phyloP scores from a whole-genome alignment of 1,140 invertebrate species.

The Ericerus pela region DNA sequence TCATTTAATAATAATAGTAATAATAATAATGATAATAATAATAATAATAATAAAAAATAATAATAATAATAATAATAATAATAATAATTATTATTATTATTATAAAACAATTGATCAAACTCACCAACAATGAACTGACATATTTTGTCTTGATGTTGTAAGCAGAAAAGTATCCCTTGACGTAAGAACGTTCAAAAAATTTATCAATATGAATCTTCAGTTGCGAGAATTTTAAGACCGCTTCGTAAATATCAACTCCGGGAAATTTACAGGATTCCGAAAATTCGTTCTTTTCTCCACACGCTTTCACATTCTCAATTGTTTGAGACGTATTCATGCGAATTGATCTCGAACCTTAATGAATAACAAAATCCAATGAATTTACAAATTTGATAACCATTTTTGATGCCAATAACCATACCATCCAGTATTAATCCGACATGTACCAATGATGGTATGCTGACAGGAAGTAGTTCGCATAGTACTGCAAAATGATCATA shows the following conservation, averaged over 20 bases:
- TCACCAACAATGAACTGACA: neutral
- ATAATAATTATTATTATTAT: too few species aligned
- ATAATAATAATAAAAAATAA: too few species aligned
- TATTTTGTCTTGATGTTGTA: neutral
- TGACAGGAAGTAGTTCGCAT: slow-evolving; percentile 10
- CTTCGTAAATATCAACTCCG: neutral
- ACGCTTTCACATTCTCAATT: neutral
- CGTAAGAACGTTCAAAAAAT: neutral
- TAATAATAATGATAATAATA: too few species aligned
- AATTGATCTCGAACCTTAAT: neutral
- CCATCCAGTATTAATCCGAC: neutral
- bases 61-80: too few species aligned
- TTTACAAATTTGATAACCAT: neutral
- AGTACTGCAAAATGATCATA: slow-evolving; percentile 10
- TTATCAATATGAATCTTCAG: neutral
- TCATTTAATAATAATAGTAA: too few species aligned
- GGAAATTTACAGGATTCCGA: neutral
- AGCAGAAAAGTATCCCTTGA: neutral
- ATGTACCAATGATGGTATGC: neutral
- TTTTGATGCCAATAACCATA: neutral
- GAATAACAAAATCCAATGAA: neutral
- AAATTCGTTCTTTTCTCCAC: neutral
- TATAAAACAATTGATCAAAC: neutral
- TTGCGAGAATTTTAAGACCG: neutral
- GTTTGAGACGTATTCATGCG: neutral